Conservation (phyloP, 2,113 vertebrate genomes). For the Conger conger region DNA sequence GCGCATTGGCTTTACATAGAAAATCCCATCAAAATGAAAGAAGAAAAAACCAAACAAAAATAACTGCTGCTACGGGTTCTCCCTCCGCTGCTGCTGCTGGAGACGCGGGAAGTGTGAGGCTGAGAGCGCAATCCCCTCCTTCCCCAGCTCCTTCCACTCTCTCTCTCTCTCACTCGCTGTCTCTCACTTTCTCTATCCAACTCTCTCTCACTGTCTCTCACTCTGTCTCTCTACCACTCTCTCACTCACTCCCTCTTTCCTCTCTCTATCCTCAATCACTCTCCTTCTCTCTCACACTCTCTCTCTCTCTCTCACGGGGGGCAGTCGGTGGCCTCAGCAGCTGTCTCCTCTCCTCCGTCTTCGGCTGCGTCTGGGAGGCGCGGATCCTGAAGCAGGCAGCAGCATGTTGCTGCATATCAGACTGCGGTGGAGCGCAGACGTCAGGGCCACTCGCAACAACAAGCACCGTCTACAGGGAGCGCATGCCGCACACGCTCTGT, state of each 20-base stretch:
- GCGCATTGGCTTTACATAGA: not conserved
- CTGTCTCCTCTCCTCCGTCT: conserved; percentile 44
- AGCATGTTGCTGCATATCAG: not conserved
- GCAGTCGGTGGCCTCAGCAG: conserved; percentile 36
- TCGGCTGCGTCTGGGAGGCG: not conserved
- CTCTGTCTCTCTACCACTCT: no score
- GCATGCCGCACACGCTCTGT: not conserved
- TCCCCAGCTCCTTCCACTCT: conserved; percentile 16
- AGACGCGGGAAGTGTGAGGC: conserved; percentile 39
- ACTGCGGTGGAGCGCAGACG: not conserved
- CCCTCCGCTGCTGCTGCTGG: conserved; percentile 14
- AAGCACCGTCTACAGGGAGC: not conserved
- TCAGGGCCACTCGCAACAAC: not conserved
- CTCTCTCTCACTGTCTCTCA: no score
- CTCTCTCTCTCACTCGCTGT: conserved; percentile 23
- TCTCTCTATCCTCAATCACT: no score
- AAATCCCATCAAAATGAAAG: not conserved
- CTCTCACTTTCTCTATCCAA: conserved; percentile 5
- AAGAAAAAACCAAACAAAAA: conserved; percentile 3
- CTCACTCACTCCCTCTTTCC: no score
- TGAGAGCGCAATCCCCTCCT: conserved; percentile 24
- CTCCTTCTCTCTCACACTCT: no score
- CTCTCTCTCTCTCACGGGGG: not conserved
- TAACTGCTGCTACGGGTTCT: conserved; percentile 6
- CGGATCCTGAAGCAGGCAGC: not conserved